Evolutionary conservation across 2,797 vertebrate species (phyloP), one percentile per base, ranked within the genome.

Genomic region (Pangasius krempfi): DNA sequence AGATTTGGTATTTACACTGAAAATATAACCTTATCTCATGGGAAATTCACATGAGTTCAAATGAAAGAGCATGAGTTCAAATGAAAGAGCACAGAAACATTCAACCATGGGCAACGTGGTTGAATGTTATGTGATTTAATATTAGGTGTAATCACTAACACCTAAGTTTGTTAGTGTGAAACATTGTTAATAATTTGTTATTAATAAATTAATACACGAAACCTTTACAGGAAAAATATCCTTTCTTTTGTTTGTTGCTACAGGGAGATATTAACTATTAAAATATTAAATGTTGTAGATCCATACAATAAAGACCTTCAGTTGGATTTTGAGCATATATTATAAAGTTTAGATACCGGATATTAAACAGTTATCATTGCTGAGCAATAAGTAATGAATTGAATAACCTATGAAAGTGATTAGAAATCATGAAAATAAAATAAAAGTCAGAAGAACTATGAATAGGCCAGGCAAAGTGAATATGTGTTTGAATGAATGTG

Each of bases 401-500:
- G 10, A 81, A 40, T 58, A 58, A 56, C 18, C 6, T 80, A 58
- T 80, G 54, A 58, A 81, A 58, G 37, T 60, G 4, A 81, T 58
- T 58, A 81, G 56, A 82, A 82, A 82, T 16, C 33, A 82, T 27
- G 5, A 54, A 79, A 37, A 81, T 75, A 76, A 37, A 79, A 33
- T 75, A 76, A 33, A 79, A 33, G 27, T 20, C 50, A 3, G 7
- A 56, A 54, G 50, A 79, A 33, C 8, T 79, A 54, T 79, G 50
- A 18, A 54, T 79, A 79, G 0, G 3, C 16, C 6, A 33, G 14
- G n/a, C n/a, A n/a, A 79, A 79, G n/a, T 16, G 25, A 50, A 25
- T 14, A 76, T 56, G 75, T n/a, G 56, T 13, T 80, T 27, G 44
- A 44, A 44, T 44, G 44, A 44, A 44, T 44, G 44, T 44, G 44